phyloP scores from a whole-genome alignment of 2,797 vertebrate genomes.

The Sphenopsis melanotis region DNA sequence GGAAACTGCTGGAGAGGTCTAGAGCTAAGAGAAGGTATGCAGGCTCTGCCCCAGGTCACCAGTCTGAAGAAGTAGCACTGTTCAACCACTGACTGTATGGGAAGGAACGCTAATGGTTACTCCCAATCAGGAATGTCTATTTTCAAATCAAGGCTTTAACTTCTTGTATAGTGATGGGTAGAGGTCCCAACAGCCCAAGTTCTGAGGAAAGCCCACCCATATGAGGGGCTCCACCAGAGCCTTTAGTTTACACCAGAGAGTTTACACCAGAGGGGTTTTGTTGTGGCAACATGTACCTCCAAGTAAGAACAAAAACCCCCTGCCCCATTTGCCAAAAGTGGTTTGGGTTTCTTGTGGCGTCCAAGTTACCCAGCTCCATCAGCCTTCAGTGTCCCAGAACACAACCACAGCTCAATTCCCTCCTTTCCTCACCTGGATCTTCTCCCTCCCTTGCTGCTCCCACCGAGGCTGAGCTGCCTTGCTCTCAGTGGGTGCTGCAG shows the following conservation, averaged over 20 bases:
- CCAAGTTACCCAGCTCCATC: not conserved
- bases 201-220: not conserved
- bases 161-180: fast-evolving
- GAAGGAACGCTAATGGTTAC: not conserved
- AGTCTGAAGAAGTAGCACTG: not conserved
- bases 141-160: not conserved
- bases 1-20: not conserved
- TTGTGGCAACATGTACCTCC: not conserved
- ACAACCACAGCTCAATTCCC: not conserved
- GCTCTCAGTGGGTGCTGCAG: fast-evolving
- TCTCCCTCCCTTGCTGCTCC: not conserved
- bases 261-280: not conserved
- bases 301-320: fast-evolving
- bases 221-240: not conserved
- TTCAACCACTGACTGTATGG: not conserved
- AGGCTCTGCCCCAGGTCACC: not conserved
- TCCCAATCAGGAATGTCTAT: not conserved
- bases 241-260: not conserved
- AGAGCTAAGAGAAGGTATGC: not conserved
- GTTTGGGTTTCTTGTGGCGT: not conserved
- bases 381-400: not conserved
- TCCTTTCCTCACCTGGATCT: not conserved
- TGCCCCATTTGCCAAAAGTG: not conserved
- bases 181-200: not conserved
- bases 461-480: not conserved